Base-by-base conservation (phyloP, 2,113 vertebrate genomes). In the Oostethus manadensis region DNA sequence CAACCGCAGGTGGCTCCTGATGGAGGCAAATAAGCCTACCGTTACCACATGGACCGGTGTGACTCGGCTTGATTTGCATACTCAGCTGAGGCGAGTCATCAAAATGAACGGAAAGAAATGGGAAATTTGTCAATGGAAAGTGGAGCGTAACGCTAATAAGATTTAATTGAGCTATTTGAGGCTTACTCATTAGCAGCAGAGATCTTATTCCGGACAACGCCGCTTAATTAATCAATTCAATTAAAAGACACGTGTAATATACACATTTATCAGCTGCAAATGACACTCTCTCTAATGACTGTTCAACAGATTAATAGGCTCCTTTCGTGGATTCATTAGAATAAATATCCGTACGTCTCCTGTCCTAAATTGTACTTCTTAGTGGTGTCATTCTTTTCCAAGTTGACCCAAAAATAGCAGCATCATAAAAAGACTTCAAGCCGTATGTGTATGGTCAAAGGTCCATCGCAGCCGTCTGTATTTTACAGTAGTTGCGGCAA, bases 161-260 rank as follows among this genome's bases (percentile, higher is more conserved):
- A 78, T 77, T 79, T 86, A 85, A 86, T 87, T 85, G 72, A 87
- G 83, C 64, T 66, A 71, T 83, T 84, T 86, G 74, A 79, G 76
- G 73, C 75, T 64, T 48, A 69, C 62, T 84, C 78, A 87, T 90
- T 85, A 85, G 80, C 77, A 68, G 57, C 64, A 72, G 75, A 82
- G 70, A 85, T 87, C 80, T 87, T 85, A 83, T 83, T 88, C 77
- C 62, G 76, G 66, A 69, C 64, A 78, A 77, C 75, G 73, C 35
- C 18, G 57, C 33, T 77, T 87, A 88, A 89, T 90, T 89, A 89
- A 83, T 73, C 77, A 67, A 64, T 88, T 85, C 79, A 86, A 86
- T 88, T 86, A 88, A 87, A n/a, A 84, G 69, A 65, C 76, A 84
- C 74, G 79, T 66, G 73, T 64, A 62, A 79, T 74, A 81, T 76